A percentile compares a stretch with the other conserved stretches of the same genome.
phyloP scores from a whole-genome alignment of 2,888 invertebrate species.

The Phorcus lineatus region DNA sequence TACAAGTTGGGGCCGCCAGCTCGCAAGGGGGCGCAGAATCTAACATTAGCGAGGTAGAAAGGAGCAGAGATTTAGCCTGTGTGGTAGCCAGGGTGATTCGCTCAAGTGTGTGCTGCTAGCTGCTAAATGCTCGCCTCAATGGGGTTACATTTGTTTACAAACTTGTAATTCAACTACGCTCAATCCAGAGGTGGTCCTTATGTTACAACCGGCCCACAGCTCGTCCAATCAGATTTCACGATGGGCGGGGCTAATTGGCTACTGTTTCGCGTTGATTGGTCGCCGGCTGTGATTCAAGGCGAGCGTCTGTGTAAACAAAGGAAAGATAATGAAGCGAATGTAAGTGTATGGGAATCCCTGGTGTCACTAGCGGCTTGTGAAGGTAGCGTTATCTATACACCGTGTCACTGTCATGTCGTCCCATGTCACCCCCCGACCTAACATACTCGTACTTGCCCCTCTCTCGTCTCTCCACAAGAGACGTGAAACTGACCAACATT shows the following conservation, averaged over 20 bases:
- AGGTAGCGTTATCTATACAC: background rate
- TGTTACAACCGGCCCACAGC: background rate
- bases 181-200: background rate
- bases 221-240: conserved; percentile 7
- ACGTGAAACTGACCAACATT: background rate
- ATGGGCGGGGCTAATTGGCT: background rate
- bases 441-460: too few relatives aligned
- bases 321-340: background rate
- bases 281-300: conserved; percentile 10
- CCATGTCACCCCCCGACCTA: too few relatives aligned
- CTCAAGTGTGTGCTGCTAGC: conserved; percentile 32
- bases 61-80: background rate
- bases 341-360: conserved; percentile 5
- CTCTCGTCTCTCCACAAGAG: background rate
- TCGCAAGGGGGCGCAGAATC: conserved; percentile 64
- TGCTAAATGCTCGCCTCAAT: conserved; percentile 62
- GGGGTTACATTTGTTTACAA: conserved; percentile 65
- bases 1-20: conserved; percentile 25
- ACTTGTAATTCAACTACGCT: conserved; percentile 54
- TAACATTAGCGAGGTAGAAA: conserved; percentile 48
- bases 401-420: conserved; percentile 13
- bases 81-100: background rate
- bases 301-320: conserved; percentile 25
- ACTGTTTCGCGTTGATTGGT: background rate
- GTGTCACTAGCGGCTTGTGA: background rate